phyloP scores from a whole-genome alignment of 64 coral and sea anemone species.

The Porites australiensis region DNA sequence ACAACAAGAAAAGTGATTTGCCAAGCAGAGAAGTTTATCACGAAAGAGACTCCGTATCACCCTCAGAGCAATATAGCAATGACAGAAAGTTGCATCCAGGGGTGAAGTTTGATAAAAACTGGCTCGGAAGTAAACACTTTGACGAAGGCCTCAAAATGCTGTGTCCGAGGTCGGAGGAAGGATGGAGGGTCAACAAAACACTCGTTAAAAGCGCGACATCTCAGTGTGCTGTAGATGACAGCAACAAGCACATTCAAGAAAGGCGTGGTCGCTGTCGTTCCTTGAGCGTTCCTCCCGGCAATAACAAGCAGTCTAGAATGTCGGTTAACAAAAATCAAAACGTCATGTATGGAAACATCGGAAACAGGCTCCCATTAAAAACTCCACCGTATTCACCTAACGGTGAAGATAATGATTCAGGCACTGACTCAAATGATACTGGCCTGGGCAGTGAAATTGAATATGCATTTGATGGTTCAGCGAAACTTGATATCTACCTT shows the following conservation, averaged over 20 bases:
- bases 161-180: neutral
- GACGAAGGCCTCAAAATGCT: neutral
- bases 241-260: neutral
- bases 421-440: conserved; percentile 40
- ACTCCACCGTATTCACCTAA: neutral
- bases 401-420: conserved; percentile 5
- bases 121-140: neutral
- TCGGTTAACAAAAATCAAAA: neutral
- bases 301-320: neutral
- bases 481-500: conserved; percentile 58
- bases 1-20: neutral
- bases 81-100: neutral
- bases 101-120: neutral
- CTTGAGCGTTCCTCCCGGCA: neutral
- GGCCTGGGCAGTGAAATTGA: conserved; percentile 48
- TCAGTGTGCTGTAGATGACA: neutral
- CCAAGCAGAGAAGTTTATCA: neutral
- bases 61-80: neutral
- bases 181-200: neutral
- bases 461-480: conserved; percentile 28
- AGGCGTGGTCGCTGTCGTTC: neutral
- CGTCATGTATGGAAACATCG: neutral
- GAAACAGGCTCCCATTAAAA: neutral
- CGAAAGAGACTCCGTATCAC: neutral
- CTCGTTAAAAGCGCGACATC: neutral